phyloP scores from a whole-genome alignment of 2,797 vertebrate species.

The Echeneis naucrates region DNA sequence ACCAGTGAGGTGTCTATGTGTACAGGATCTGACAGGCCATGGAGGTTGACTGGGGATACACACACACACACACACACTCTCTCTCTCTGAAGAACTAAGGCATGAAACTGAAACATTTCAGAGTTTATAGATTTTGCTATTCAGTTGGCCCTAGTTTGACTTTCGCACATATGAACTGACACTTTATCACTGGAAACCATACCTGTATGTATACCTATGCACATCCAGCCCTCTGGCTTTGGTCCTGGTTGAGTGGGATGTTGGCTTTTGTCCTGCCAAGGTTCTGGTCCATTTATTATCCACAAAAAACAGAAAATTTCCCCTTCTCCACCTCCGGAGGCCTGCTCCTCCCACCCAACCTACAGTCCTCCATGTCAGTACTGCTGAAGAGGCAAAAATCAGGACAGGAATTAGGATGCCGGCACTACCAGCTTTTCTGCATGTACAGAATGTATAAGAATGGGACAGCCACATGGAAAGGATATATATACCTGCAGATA shows the following conservation, averaged over 20 bases:
- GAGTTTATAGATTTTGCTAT: too few species aligned
- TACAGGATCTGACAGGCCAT: background rate
- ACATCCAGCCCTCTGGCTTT: slow-evolving; percentile 26
- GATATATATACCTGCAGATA: slow-evolving; percentile 40
- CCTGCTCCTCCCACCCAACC: slow-evolving; percentile 45
- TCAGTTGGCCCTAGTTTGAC: background rate
- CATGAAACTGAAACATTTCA: too few species aligned
- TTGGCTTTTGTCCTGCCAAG: slow-evolving; percentile 56
- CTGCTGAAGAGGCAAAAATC: slow-evolving; percentile 39
- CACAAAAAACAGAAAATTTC: slow-evolving; percentile 51
- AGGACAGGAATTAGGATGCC: slow-evolving; percentile 39
- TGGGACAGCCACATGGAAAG: slow-evolving; percentile 44
- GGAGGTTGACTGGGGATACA: background rate
- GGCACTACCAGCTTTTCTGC: slow-evolving; percentile 38
- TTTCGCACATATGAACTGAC: slow-evolving; percentile 6
- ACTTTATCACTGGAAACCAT: slow-evolving; percentile 3
- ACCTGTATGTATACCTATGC: background rate
- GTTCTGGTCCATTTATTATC: slow-evolving; percentile 74
- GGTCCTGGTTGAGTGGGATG: slow-evolving; percentile 41
- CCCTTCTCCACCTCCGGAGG: slow-evolving; percentile 45
- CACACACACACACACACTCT: too few species aligned
- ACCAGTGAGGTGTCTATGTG: background rate
- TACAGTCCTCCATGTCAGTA: slow-evolving; percentile 47
- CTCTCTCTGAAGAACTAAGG: too few species aligned
- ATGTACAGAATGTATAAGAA: slow-evolving; percentile 27